These are phyloP conservation scores for Pyrgus malvae DNA, from an alignment of 2,888 invertebrate genomes.

Conservation along the genomic window DNA sequence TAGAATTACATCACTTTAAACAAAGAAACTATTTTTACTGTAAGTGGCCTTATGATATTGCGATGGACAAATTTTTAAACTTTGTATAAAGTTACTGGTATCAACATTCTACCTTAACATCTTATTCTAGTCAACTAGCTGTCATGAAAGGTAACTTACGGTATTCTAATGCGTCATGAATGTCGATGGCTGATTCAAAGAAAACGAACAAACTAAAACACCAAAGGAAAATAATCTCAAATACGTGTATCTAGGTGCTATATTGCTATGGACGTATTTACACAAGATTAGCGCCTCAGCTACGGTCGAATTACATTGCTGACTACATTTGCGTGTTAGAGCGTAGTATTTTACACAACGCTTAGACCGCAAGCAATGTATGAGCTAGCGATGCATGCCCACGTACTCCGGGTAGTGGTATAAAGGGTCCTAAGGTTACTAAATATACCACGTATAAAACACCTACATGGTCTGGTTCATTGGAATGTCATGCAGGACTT, in stretches of 20 bases:
- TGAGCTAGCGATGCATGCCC: slow-evolving; percentile 28
- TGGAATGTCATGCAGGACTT: slow-evolving; percentile 20
- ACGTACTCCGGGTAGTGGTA: slow-evolving; percentile 7
- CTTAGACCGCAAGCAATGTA: slow-evolving; percentile 52
- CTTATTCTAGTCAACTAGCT: slow-evolving; percentile 10
- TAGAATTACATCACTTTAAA: neutral
- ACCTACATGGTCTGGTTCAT: slow-evolving; percentile 17
- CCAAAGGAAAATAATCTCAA: slow-evolving; percentile 32
- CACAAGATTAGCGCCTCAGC: slow-evolving; percentile 9
- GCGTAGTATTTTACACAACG: slow-evolving; percentile 13
- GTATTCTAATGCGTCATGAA: slow-evolving; percentile 22
- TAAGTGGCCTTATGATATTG: neutral
- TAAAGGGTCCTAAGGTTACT: slow-evolving; percentile 14
- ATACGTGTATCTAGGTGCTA: slow-evolving; percentile 31
- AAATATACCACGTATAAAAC: slow-evolving; percentile 13
- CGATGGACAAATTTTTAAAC: too few relatives aligned
- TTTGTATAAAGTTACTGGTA: neutral
- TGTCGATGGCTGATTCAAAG: slow-evolving; percentile 26
- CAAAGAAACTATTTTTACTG: neutral
- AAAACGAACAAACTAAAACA: slow-evolving; percentile 32
- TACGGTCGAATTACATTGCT: slow-evolving; percentile 14
- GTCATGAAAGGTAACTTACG: slow-evolving; percentile 6
- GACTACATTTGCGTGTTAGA: slow-evolving; percentile 5
- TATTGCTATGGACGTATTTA: slow-evolving; percentile 22
- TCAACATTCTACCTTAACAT: neutral